Evolutionary conservation across 2,113 vertebrate species (phyloP), one percentile per base, ranked within the genome.

Genomic region (Nycticryphes semicollaris): DNA sequence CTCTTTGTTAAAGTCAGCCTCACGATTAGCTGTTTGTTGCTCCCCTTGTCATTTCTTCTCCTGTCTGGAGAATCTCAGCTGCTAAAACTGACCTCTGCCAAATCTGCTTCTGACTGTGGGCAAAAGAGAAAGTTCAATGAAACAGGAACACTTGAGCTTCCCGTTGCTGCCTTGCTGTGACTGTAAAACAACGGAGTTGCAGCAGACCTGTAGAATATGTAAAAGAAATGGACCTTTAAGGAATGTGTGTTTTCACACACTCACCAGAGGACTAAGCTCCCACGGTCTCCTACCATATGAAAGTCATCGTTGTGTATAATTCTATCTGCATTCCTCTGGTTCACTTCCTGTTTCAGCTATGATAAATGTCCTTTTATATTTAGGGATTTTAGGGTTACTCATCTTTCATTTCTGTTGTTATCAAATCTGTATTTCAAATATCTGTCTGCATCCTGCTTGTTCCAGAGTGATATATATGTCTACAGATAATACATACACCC

Each of bases 361-460:
- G 73, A 86, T 47, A 96, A 94, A 96, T 91, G 64, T 94, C 89
- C 85, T 93, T 94, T 93, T 91, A 81, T 93, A 94, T 94, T 94
- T 86, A 60, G 50, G 50, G 35, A 90, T 91, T 96, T 96, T 83
- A 81, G 79, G 37, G 82, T 93, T 87, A 84, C 91, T 97, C 92
- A 96, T 97, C 89, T 97, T 97, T 97, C 94, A 97, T 95, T 95
- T 96, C 87, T 95, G 82, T 94, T 67, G 82, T 96, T 97, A 98
- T 95, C 95, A 97, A 96, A 94, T 93, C 96, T 97, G 80, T 90
- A 72, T 77, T 94, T 94, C 76, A 89, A 91, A 35, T 91, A 89
- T 48, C 54, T 85, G 23, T 43, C 83, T 86, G 54, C 76, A 63
- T 81, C 79, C 47, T 67, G 72, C 68, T 93, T 12, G 5, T 93